Evolutionary conservation across 2,888 invertebrate species (phyloP), one percentile per base, ranked within the genome.

Genomic region (Acronicta leporina): DNA sequence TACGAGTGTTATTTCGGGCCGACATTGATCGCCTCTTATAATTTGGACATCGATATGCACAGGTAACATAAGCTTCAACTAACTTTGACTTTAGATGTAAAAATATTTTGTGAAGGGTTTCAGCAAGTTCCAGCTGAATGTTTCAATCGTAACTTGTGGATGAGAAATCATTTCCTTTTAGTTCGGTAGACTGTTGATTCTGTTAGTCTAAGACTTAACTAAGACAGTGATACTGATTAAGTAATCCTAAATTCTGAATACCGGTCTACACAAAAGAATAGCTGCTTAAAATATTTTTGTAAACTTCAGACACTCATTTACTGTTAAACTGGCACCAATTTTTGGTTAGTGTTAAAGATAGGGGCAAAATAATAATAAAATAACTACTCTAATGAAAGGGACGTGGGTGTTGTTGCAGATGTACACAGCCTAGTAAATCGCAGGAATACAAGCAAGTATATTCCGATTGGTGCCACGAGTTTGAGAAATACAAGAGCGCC

Each of bases 391-490:
- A 20, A 20, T 46, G 9, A 7, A 3, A 35, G 20, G 16, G 2
- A 47, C 11, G 33, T 54, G 58, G 45, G 10, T 15, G 56, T 79
- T 49, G 16, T 84, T 84, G 43, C 80, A 95, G 95, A 79, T 95
- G 95, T 88, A 92, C 94, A 38, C 95, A 95, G 73, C 95, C 95
- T 8, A 95, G 93, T 74, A 95, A 95, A 79, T 91, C 95, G 8
- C 94, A 95, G 64, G 95, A 95, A 76, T 95, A 95, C 82, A 95
- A 95, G 84, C 95, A 95, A 80, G 95, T 96, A 63, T 96, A 96
- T 85, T 95, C 96, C 8, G 96, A 96, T 81, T 97, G 96, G 96
- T 97, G 96, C 83, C 95, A 96, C 78, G 96, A 96, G 87, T 96
- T 96, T 82, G 96, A 96, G 84, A 95, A 95, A 82, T 96, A 96